Evolutionary conservation across 2,797 vertebrate species (phyloP).

Genomic region (Cryptoblepharus egeriae): DNA sequence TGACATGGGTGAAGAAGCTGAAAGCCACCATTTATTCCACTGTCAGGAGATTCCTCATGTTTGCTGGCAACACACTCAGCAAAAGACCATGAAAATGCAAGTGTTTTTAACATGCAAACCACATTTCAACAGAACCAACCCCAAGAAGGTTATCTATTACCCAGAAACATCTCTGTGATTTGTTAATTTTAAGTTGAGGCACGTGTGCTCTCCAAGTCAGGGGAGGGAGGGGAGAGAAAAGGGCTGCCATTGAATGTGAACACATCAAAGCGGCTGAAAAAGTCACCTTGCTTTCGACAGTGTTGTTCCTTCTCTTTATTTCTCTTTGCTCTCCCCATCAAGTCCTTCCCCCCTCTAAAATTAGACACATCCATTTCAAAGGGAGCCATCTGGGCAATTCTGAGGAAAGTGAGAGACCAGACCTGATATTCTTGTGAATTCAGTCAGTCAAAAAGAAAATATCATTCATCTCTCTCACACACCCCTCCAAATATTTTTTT

Average conservation of each 20-base stretch:
- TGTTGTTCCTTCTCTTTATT: background rate
- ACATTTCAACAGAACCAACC: conserved; percentile 12
- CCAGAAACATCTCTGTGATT: conserved; percentile 24
- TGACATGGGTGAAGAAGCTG: background rate
- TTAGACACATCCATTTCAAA: conserved; percentile 62
- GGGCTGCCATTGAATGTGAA: conserved; percentile 30
- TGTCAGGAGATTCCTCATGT: conserved; percentile 11
- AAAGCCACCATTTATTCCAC: conserved; percentile 3
- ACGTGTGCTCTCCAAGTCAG: fast-evolving
- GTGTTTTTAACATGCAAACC: conserved; percentile 31
- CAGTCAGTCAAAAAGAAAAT: conserved; percentile 29
- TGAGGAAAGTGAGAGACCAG: conserved; percentile 49
- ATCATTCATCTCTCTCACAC: conserved; percentile 1
- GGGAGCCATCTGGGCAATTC: conserved; percentile 46
- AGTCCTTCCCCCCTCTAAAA: conserved; percentile 50
- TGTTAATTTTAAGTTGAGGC: conserved; percentile 42
- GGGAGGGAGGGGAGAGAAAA: background rate
- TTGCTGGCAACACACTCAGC: background rate
- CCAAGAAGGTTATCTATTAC: background rate
- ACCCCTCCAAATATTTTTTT: background rate
- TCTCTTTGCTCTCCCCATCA: too few species aligned
- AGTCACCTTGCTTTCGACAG: conserved; percentile 54
- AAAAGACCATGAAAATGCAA: conserved; percentile 17
- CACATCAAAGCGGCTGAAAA: conserved; percentile 26
- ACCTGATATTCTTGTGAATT: conserved; percentile 44